Base-by-base conservation (phyloP, 2,113 vertebrate genomes). In the Atractosteus spatula region DNA sequence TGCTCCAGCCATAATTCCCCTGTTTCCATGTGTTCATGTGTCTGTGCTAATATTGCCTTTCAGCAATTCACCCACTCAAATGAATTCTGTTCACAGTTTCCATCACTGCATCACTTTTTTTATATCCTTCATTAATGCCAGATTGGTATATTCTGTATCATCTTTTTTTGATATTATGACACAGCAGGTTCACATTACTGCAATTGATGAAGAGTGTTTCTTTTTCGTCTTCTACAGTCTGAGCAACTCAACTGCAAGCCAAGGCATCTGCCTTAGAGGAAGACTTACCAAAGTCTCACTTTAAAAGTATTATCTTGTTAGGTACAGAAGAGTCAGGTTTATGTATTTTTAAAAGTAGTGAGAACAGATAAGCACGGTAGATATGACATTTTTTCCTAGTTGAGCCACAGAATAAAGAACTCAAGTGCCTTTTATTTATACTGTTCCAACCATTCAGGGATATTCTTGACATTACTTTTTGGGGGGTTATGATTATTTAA, bases 81-180 rank as follows among this genome's bases (percentile, higher is more conserved):
- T 72, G 63, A 66, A 43, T 59, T 55, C 14, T 43, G 51, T 41
- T 55, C 71, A 67, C 69, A 71, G 69, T 45, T 71, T 43, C 41
- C 29, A 51, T 63, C 17, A 42, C 56, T 7, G 69, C 12, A 7
- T 55, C 16, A 47, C 51, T 41, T 59, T 45, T 29, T 16, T n/a
- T 5, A 59, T 13, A 59, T 59, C n/a, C 12, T 59, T 14, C n/a
- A 13, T 16, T 59, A 59, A 14, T 44, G 56, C 8, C 41, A 41
- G 55, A 68, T 68, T 65, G 62, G 51, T 68, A n/a, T 41, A 16
- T 57, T 61, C 43, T 43, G 51, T 47, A 72, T 66, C 17, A 13
- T 10, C 62, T 42, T 1, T 14, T 29, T 42, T 11, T n/a, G 7
- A 56, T 43, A 54, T n/a, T 8, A 17, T 29, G 41, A 54, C 64